Conservation (phyloP, 2,888 invertebrate genomes). For the Antheraea yamamai region DNA sequence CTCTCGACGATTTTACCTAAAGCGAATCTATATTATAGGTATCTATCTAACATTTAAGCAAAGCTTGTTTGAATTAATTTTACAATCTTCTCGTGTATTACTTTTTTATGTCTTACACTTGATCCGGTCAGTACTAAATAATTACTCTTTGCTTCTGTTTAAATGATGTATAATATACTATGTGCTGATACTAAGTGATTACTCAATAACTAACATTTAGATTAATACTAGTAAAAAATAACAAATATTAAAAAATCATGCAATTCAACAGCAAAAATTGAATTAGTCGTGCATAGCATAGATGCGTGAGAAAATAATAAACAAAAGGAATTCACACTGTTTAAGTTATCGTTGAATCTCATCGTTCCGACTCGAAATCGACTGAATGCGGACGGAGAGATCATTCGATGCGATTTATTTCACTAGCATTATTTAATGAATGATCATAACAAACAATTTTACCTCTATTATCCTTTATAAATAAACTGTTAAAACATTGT, state of each 20-base stretch:
- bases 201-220: constrained; percentile 73
- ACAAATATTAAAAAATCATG: constrained; percentile 73
- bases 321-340: constrained; percentile 64
- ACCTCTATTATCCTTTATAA: constrained; percentile 75
- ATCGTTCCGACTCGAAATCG: constrained; percentile 50
- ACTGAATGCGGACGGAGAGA: constrained; percentile 49
- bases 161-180: constrained; percentile 61
- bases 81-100: constrained; percentile 41
- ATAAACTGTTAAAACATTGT: constrained; percentile 72
- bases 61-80: constrained; percentile 43
- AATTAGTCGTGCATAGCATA: constrained; percentile 79
- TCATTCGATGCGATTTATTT: constrained; percentile 59
- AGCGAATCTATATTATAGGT: constrained; percentile 51
- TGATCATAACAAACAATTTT: constrained; percentile 70
- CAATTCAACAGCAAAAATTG: constrained; percentile 75
- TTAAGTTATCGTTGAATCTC: constrained; percentile 60
- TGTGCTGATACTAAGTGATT: constrained; percentile 77
- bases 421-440: constrained; percentile 61
- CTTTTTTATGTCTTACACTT: constrained; percentile 70
- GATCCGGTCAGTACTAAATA: constrained; percentile 61
- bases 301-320: constrained; percentile 76
- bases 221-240: constrained; percentile 56
- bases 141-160: constrained; percentile 67
- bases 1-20: constrained; percentile 43
- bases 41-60: constrained; percentile 52